A percentile compares a stretch with the other conserved stretches of the same genome.
Conservation (phyloP, 2,888 invertebrate species). For the Athrips mouffetella region DNA sequence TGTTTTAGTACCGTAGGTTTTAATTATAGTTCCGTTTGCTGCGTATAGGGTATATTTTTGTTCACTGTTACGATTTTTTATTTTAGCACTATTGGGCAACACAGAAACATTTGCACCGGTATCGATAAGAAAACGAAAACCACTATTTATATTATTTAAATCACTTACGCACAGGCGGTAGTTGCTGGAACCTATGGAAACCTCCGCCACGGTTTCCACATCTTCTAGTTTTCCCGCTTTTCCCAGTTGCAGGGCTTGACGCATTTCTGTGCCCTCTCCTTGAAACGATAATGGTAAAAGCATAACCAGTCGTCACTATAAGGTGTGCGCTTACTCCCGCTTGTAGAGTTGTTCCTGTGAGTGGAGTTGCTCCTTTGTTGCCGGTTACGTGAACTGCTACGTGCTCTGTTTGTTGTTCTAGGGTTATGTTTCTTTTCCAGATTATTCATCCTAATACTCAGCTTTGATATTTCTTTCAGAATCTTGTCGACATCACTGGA, state of each 20-base stretch:
- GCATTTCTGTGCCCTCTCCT: conserved; percentile 16
- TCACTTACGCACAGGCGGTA: conserved; percentile 22
- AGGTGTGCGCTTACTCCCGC: background rate
- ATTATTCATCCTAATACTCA: background rate
- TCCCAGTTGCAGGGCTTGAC: conserved; percentile 21
- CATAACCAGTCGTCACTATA: conserved; percentile 20
- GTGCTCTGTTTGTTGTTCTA: too few relatives aligned
- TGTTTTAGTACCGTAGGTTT: conserved; percentile 18
- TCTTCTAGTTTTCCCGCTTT: conserved; percentile 1
- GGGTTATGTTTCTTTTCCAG: background rate
- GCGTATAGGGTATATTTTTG: conserved; percentile 23
- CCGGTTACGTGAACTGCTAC: too few relatives aligned
- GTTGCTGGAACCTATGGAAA: background rate
- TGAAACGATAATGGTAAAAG: conserved; percentile 21
- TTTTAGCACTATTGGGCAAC: background rate
- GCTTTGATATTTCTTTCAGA: background rate
- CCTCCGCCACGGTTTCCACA: conserved; percentile 17
- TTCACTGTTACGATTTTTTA: background rate
- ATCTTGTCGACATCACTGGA: background rate
- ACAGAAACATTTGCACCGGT: conserved; percentile 21
- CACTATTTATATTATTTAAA: conserved; percentile 11
- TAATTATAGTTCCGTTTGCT: conserved; percentile 18
- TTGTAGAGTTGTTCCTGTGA: background rate
- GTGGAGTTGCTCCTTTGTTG: background rate
- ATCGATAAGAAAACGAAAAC: conserved; percentile 20